Conservation (phyloP, 2,113 vertebrate genomes). For the Dipodomys stephensi region DNA sequence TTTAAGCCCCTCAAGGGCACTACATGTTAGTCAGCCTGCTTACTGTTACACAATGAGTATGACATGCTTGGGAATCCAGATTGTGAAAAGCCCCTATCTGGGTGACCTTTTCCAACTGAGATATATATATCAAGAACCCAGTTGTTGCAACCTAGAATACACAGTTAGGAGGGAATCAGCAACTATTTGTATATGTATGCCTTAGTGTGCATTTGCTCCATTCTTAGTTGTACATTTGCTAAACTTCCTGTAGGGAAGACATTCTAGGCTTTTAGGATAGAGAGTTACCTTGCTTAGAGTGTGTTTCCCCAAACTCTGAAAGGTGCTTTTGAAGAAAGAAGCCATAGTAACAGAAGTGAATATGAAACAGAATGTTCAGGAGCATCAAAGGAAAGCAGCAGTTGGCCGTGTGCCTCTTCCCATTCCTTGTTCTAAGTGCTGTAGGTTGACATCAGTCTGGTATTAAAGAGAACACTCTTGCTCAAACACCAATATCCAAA, state of each 20-base stretch:
- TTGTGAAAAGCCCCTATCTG: not conserved
- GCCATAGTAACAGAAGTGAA: not conserved
- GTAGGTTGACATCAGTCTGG: constrained; percentile 34
- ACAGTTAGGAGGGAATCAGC: not conserved
- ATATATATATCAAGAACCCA: not conserved
- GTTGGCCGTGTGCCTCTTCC: not conserved
- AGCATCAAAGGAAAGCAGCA: constrained; percentile 4
- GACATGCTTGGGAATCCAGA: not conserved
- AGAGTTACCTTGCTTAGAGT: not conserved
- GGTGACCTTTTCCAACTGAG: not conserved
- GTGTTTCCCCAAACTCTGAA: not conserved
- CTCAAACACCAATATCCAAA: constrained; percentile 55
- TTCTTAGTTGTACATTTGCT: not conserved
- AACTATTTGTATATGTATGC: not conserved
- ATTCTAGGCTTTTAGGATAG: not conserved
- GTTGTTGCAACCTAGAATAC: not conserved
- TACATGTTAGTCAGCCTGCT: not conserved
- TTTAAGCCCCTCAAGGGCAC: not conserved
- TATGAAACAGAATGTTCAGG: constrained; percentile 44
- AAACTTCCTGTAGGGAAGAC: not conserved
- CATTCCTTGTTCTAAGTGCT: constrained; percentile 4
- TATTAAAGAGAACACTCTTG: constrained; percentile 49
- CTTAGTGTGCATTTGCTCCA: not conserved
- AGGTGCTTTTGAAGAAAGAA: not conserved
- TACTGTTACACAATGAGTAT: not conserved